phyloP scores from a whole-genome alignment of 2,797 vertebrate species.

The Hyperoplus lanceolatus region DNA sequence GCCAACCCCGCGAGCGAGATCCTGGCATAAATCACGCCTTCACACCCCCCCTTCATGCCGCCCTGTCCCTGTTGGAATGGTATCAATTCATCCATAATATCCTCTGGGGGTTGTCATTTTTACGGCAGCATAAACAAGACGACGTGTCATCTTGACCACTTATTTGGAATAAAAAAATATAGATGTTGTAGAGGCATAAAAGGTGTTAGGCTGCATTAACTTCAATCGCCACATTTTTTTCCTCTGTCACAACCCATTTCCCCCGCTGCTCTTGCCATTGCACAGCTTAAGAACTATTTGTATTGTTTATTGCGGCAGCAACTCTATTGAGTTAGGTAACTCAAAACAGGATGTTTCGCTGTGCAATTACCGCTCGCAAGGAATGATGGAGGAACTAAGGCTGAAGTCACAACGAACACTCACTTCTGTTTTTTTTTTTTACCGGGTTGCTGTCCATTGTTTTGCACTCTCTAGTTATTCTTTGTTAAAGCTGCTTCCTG shows the following conservation, averaged over 20 bases:
- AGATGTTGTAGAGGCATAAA: conserved; percentile 40
- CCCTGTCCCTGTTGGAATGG: conserved; percentile 47
- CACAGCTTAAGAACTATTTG: conserved; percentile 76
- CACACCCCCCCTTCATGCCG: no score
- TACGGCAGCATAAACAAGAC: conserved; percentile 74
- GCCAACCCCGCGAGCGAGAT: conserved; percentile 60
- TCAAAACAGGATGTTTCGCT: conserved; percentile 84
- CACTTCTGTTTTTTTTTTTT: conserved; percentile 50
- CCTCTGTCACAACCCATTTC: conserved; percentile 77
- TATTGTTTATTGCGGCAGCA: conserved; percentile 75
- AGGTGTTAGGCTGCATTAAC: conserved; percentile 50
- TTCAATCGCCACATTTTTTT: conserved; percentile 53
- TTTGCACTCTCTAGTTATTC: conserved; percentile 69
- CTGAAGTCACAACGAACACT: conserved; percentile 72
- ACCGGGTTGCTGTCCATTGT: conserved; percentile 70
- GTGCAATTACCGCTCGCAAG: conserved; percentile 80
- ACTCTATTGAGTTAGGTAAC: conserved; percentile 83
- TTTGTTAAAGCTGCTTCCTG: conserved; percentile 66
- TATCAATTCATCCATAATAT: conserved; percentile 74
- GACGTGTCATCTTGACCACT: conserved; percentile 67
- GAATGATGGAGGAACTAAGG: conserved; percentile 77
- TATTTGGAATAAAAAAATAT: conserved; percentile 59
- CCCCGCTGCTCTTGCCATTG: conserved; percentile 64
- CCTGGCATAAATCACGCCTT: conserved; percentile 71
- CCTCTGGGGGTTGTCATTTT: conserved; percentile 72